These are phyloP conservation scores for Papilio aristodemus DNA, from an alignment of 1,140 invertebrate species.

Conservation along the genomic window DNA sequence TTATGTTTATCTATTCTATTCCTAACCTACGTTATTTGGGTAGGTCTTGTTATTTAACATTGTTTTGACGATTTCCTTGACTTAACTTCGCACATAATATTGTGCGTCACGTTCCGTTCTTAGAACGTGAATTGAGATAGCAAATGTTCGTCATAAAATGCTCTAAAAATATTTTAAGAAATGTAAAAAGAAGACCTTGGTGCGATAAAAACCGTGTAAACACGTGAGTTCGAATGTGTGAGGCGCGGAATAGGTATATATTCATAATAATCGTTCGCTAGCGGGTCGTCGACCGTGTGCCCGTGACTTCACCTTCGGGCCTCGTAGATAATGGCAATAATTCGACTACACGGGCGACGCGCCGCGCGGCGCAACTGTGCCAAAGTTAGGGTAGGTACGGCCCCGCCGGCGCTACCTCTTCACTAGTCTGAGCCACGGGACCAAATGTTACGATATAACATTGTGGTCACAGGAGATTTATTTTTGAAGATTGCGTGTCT, in stretches of 20 bases:
- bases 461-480: no score
- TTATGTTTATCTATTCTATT: slow-evolving; percentile 1
- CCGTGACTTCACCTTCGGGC: slow-evolving; percentile 50
- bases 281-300: slow-evolving; percentile 51
- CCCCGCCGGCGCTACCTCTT: slow-evolving; percentile 4
- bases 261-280: slow-evolving; percentile 52
- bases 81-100: neutral
- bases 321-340: slow-evolving; percentile 50
- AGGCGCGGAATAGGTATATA: slow-evolving; percentile 53
- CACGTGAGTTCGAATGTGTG: slow-evolving; percentile 49
- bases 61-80: neutral
- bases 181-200: slow-evolving; percentile 43
- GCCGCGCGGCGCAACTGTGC: slow-evolving; percentile 34
- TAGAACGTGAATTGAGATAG: neutral
- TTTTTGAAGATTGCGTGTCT: no score
- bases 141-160: slow-evolving; percentile 9
- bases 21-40: slow-evolving; percentile 8
- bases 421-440: neutral
- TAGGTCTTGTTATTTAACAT: neutral
- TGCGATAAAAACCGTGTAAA: slow-evolving; percentile 47
- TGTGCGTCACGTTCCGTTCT: neutral
- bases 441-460: neutral
- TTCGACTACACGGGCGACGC: slow-evolving; percentile 36
- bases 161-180: slow-evolving; percentile 9
- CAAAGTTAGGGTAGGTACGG: slow-evolving; percentile 47